These are phyloP conservation scores for Leuciscus waleckii DNA, from an alignment of 2,797 vertebrate species.

Conservation along the genomic window DNA sequence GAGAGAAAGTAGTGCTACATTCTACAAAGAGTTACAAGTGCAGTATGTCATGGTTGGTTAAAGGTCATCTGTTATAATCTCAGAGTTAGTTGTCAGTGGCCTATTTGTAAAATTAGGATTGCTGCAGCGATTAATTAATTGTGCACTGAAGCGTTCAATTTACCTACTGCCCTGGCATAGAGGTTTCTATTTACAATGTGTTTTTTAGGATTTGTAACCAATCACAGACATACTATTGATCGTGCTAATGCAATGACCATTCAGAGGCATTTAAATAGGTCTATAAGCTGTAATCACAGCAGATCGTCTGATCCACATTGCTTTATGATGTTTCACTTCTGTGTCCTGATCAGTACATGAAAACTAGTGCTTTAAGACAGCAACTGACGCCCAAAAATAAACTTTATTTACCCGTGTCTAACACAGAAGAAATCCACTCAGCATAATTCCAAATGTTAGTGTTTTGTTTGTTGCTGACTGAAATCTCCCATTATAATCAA, in stretches of 20 bases:
- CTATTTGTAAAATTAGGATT: background rate
- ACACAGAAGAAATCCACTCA: too few species aligned
- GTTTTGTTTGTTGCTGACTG: too few species aligned
- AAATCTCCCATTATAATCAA: too few species aligned
- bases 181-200: background rate
- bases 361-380: too few species aligned
- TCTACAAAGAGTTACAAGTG: slow-evolving; percentile 40
- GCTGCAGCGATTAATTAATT: background rate
- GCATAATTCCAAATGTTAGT: too few species aligned
- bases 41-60: background rate
- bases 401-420: too few species aligned
- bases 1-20: background rate
- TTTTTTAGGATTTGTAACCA: background rate
- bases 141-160: background rate
- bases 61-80: background rate
- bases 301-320: background rate
- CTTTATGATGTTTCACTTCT: background rate
- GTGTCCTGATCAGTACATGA: background rate
- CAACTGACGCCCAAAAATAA: too few species aligned
- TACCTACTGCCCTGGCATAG: background rate
- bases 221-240: background rate
- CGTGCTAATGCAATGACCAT: background rate
- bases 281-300: background rate
- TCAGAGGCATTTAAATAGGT: background rate
- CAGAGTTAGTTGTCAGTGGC: background rate